Conservation (phyloP, 2,797 vertebrate genomes). For the Taeniopygia guttata region DNA sequence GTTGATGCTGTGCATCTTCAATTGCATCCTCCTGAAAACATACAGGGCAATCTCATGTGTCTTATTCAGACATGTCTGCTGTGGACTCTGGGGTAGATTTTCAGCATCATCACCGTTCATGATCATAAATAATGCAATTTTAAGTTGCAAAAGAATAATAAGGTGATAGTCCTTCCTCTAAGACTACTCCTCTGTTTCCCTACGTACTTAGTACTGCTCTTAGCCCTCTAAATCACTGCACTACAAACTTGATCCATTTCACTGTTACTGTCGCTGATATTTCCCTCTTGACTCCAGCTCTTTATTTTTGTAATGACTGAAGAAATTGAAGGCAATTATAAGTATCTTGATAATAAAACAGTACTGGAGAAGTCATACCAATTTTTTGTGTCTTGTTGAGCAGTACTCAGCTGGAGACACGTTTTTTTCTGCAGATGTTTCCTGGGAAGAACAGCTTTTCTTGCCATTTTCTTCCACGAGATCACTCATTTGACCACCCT, state of each 20-base stretch:
- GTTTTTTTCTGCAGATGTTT: background rate
- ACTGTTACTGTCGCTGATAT: background rate
- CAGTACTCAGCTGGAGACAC: background rate
- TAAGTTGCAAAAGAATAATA: background rate
- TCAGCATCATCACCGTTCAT: background rate
- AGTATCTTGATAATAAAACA: background rate
- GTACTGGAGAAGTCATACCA: constrained; percentile 57
- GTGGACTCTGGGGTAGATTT: background rate
- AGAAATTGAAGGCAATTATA: background rate
- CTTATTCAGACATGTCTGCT: background rate
- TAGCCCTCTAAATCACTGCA: background rate
- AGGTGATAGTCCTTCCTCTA: background rate
- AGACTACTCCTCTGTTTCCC: background rate
- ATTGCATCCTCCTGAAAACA: background rate
- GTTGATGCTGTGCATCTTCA: background rate
- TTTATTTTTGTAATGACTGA: background rate
- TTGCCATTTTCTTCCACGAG: background rate
- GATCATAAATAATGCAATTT: background rate
- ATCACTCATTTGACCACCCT: constrained; percentile 55
- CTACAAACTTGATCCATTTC: background rate
- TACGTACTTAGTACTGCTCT: background rate
- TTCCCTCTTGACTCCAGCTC: background rate
- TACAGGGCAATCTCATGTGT: background rate
- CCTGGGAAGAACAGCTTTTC: background rate
- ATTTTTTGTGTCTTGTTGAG: constrained; percentile 40